phyloP scores from a whole-genome alignment of 2,797 vertebrate genomes.

The Heteromormyrus szaboi region DNA sequence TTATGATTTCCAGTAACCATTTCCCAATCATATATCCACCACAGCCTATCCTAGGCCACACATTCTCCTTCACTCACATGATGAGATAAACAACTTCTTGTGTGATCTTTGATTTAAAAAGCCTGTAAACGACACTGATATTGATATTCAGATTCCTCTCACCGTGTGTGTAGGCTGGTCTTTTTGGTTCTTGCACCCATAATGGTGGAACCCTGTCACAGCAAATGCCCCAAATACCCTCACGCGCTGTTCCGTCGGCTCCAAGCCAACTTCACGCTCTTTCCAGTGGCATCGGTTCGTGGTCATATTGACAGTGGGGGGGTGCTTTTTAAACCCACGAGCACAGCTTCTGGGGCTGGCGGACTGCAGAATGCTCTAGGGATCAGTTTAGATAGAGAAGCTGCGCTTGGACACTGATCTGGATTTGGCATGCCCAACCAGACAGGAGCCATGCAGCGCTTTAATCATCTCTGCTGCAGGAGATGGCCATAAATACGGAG shows the following conservation, averaged over 20 bases:
- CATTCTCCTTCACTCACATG: background rate
- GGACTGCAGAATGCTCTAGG: background rate
- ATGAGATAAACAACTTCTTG: background rate
- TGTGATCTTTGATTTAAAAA: background rate
- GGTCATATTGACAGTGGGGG: background rate
- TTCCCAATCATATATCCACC: constrained; percentile 32
- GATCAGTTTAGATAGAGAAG: background rate
- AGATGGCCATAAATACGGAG: constrained; percentile 14
- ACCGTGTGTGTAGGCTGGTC: background rate
- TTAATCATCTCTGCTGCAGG: background rate
- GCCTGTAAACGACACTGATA: background rate
- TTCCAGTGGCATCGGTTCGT: background rate
- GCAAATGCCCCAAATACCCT: background rate
- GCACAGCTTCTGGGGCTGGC: background rate
- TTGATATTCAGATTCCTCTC: background rate
- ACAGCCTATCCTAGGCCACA: constrained; percentile 17
- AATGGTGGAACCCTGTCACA: background rate
- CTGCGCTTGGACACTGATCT: background rate
- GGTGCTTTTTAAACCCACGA: background rate
- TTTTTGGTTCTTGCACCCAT: background rate
- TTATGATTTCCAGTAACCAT: constrained; percentile 47
- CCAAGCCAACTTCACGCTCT: background rate
- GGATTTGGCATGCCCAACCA: background rate
- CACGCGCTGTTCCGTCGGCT: background rate
- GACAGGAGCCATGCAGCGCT: background rate